Evolutionary conservation across 2,113 vertebrate genomes (phyloP), one percentile per base, ranked within the genome.

Genomic region (Cromileptes altivelis): DNA sequence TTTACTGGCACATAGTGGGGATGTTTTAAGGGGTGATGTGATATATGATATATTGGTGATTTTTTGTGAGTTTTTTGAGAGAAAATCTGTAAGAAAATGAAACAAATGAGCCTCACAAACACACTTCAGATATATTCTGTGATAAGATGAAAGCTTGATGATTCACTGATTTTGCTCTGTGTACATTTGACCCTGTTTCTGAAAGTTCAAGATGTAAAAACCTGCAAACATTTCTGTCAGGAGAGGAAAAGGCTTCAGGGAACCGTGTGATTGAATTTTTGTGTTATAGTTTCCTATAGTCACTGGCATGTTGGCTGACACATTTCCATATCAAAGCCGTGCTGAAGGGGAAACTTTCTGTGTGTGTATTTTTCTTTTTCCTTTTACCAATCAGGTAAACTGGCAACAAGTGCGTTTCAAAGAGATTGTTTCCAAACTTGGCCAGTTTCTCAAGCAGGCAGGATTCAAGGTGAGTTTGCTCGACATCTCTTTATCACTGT

Each of bases 371-470:
- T 86, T 79, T 69, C 9, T 0, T 47, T 65, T 50, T 9, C 21
- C 47, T 11, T 76, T 45, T 55, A 15, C 61, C 23, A 55, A 76
- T 82, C 96, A 98, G 97, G 98, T 99, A 65, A 97, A 95, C 90
- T 99, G 98, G 98, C 97, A 99, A 85, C 96, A 97, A 89, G 97
- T 98, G 70, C 96, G 98, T 76, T 99, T 99, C 95, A 93, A 96
- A 86, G 98, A 99, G 88, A 96, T 99, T 83, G 93, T 92, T 9
- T 96, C 91, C 82, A 99, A 99, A 93, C 97, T 99, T 1, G 96
- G 97, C 4, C 97, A 99, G 21, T 99, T 99, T 92, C 96, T 99
- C 88, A 99, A 98, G 85, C 98, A 99, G 95, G 98, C 98, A 74
- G 98, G 98, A 78, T 99, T 99, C 93, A 99, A 99, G 97, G 98